phyloP scores from a whole-genome alignment of 2,888 invertebrate species.

The Brenthis daphne region DNA sequence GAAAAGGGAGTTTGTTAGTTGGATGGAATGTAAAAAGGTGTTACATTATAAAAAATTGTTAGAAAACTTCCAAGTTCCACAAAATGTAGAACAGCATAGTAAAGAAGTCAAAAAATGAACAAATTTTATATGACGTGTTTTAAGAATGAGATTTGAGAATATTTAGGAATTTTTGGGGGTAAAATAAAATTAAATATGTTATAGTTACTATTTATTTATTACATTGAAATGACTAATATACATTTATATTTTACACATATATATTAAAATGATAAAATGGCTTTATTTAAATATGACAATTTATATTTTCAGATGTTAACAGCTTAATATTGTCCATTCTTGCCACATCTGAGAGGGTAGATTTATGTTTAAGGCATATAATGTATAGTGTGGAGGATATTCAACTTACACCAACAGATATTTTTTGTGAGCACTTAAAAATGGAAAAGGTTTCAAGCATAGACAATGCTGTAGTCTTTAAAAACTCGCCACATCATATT shows the following conservation, averaged over 20 bases:
- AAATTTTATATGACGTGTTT: too few relatives aligned
- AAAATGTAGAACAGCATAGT: too few relatives aligned
- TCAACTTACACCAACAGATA: constrained; percentile 44
- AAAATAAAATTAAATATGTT: too few relatives aligned
- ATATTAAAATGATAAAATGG: background rate
- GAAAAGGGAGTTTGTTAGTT: too few relatives aligned
- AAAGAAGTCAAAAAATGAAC: too few relatives aligned
- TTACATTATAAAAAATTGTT: too few relatives aligned
- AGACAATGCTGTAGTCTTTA: constrained; percentile 54
- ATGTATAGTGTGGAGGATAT: constrained; percentile 38
- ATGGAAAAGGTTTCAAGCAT: constrained; percentile 52
- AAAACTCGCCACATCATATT: constrained; percentile 57
- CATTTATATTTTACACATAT: background rate
- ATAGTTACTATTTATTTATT: too few relatives aligned
- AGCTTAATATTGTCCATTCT: constrained; percentile 45
- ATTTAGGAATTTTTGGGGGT: too few relatives aligned
- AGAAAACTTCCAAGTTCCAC: too few relatives aligned
- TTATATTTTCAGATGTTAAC: constrained; percentile 28
- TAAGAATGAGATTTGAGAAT: too few relatives aligned
- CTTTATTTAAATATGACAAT: background rate
- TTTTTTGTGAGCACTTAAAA: constrained; percentile 54
- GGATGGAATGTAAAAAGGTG: too few relatives aligned
- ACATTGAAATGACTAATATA: background rate
- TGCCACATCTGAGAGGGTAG: constrained; percentile 55
- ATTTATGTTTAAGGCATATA: constrained; percentile 55